Base-by-base conservation (phyloP, 2,888 invertebrate genomes). In the Catocala fraxini region DNA sequence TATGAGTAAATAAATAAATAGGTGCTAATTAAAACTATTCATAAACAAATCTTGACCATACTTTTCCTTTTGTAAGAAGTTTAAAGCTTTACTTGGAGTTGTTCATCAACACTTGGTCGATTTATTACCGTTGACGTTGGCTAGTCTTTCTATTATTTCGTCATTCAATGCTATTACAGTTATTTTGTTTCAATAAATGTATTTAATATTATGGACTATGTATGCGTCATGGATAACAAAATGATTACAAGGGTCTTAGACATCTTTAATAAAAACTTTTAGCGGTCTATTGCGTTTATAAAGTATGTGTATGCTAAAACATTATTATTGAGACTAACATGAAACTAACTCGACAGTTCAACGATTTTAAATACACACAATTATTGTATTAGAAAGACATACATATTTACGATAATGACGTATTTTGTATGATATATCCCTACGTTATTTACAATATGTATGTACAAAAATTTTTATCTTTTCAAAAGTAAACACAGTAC, bases 1-100 rank as follows among this genome's bases (percentile, higher is more conserved):
- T 88, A 89, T 80, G 83, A 86, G 82, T 89, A 86, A 87, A 87
- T 88, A 88, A 91, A 91, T 92, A 91, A 89, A 87, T 88, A 77
- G 63, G 53, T 53, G 86, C 71, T 79, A 83, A 83, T 71, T 80
- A 80, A 80, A 82, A 78, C 75, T 81, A 80, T 73, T 70, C 56
- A 62, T 65, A 65, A 66, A 68, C 60, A 70, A 72, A 65, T 74
- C 73, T 73, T 73, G 69, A 65, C 74, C 75, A 70, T 76, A 80
- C 71, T 77, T 76, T 73, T 72, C 75, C 71, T 73, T 72, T 62
- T 73, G 65, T 73, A 68, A 59, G 63, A 75, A 65, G 58, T 73
- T 80, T 83, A 84, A 83, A 81, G 80, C 81, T 82, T 75, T 58
- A 71, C 68, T 71, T 71, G 71, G 73, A 77, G 68, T 62, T 70